Percentiles rank a stretch among this genome's conserved stretches.
phyloP scores from a whole-genome alignment of 2,888 invertebrate genomes.

The Agriopis marginaria region DNA sequence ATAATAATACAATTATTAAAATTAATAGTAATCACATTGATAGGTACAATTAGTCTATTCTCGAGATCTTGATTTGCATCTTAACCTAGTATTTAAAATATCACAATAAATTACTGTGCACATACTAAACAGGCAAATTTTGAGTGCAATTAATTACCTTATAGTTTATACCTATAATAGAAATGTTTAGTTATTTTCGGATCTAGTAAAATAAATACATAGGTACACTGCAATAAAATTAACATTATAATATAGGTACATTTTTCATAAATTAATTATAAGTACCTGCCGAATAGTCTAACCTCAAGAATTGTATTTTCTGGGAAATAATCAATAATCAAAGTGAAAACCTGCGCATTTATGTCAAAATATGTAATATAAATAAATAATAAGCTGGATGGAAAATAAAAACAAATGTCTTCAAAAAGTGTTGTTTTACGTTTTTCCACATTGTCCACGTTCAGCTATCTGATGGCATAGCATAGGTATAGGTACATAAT shows the following conservation, averaged over 20 bases:
- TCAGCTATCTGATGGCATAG: not conserved
- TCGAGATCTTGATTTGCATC: constrained; percentile 79
- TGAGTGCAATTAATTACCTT: constrained; percentile 85
- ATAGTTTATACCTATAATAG: constrained; percentile 62
- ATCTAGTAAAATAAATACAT: constrained; percentile 58
- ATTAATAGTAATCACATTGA: constrained; percentile 78
- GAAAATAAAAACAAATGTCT: too few species aligned
- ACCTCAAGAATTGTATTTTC: constrained; percentile 5
- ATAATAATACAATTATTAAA: constrained; percentile 61
- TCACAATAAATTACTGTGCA: constrained; percentile 87
- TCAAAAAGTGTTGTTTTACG: not conserved
- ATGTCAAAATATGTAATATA: not conserved
- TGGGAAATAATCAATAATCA: not conserved
- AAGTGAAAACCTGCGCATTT: not conserved
- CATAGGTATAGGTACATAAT: too few species aligned
- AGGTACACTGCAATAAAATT: constrained; percentile 34
- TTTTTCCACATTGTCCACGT: not conserved
- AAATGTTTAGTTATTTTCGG: constrained; percentile 63
- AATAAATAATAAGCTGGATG: not conserved
- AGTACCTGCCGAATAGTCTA: constrained; percentile 55
- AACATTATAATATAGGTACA: constrained; percentile 14
- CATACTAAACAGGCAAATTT: constrained; percentile 86
- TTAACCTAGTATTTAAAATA: constrained; percentile 85
- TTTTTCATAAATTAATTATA: constrained; percentile 19
- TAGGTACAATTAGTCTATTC: constrained; percentile 78